Base-by-base conservation (phyloP, 1,140 invertebrate species). In the Ceratoteleas bidentatus region DNA sequence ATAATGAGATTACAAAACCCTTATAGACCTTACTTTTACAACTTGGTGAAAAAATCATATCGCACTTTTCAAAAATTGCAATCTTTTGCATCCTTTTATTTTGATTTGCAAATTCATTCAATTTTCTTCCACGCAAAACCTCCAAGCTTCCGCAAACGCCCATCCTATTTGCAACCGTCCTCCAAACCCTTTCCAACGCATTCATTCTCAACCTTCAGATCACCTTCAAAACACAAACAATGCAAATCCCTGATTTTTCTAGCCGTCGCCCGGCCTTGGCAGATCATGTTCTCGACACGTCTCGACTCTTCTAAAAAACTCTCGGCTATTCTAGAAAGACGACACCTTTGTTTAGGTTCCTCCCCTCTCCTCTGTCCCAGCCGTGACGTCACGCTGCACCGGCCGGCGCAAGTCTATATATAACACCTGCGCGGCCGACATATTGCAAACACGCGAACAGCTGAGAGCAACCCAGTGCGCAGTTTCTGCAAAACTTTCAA, bases 341-440 rank as follows among this genome's bases (percentile, higher is more conserved):
- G 8, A 34, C 53, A 34, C 53, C 11, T n/a, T 54, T 54, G 53
- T 54, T 54, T 47, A 11, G 45, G 11, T 47, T 47, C 6, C 45
- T 6, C 8, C 11, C 45, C 45, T 6, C 13, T 14, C 11, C 45
- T n/a, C 11, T 14, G 0, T n/a, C 36, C 36, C 2, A 1, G 10
- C 6, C 34, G 53, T n/a, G 10, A 33, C 10, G 24, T 54, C 53
- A 54, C 53, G 32, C 13, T 10, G 34, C 3, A 54, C 33, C 33
- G 33, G 53, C 53, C 24, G 53, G 33, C 33, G 16, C 33, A 4
- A 2, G 36, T 10, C n/a, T 43, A 40, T 58, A 58, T 15, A 58
- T 58, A 43, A 43, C 32, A 3, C 11, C 3, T 11, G 24, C 24
- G 9, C 24, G 53, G 53, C 45, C 24, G 52, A 13, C 53, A 54